phyloP scores from a whole-genome alignment of 2,888 invertebrate genomes.

The Pterostichus niger region DNA sequence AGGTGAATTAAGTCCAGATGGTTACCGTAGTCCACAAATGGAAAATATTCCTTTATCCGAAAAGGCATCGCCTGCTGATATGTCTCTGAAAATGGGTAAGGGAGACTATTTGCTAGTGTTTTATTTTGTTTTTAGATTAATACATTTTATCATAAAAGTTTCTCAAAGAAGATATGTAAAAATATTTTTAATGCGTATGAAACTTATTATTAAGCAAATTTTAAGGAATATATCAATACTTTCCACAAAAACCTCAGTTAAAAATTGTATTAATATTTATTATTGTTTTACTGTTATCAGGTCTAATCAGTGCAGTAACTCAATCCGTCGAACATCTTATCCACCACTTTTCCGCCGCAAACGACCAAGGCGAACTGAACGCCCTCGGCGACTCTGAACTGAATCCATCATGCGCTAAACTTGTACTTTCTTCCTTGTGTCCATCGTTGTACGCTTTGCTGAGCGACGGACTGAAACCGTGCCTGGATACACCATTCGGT shows the following conservation, averaged over 20 bases:
- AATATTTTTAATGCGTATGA: too few species aligned
- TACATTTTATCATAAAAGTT: too few species aligned
- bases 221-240: too few species aligned
- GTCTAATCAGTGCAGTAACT: constrained; percentile 85
- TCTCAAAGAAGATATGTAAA: too few species aligned
- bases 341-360: constrained; percentile 84
- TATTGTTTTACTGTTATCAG: constrained; percentile 74
- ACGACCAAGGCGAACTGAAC: constrained; percentile 82
- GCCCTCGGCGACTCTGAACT: constrained; percentile 81
- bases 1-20: constrained; percentile 82
- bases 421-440: constrained; percentile 87
- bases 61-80: constrained; percentile 71
- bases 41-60: constrained; percentile 58
- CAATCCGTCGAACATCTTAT: constrained; percentile 88
- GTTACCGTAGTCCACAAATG: constrained; percentile 79
- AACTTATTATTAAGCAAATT: too few species aligned
- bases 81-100: constrained; percentile 82
- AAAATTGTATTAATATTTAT: neutral
- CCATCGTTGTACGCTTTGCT: constrained; percentile 91
- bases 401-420: constrained; percentile 85
- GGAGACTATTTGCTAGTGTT: neutral
- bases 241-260: too few species aligned
- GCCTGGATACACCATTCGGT: constrained; percentile 90
- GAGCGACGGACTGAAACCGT: constrained; percentile 90
- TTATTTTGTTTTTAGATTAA: too few species aligned